Evolutionary conservation across 2,888 invertebrate genomes (phyloP).

Genomic region (Drosophila emarginata): DNA sequence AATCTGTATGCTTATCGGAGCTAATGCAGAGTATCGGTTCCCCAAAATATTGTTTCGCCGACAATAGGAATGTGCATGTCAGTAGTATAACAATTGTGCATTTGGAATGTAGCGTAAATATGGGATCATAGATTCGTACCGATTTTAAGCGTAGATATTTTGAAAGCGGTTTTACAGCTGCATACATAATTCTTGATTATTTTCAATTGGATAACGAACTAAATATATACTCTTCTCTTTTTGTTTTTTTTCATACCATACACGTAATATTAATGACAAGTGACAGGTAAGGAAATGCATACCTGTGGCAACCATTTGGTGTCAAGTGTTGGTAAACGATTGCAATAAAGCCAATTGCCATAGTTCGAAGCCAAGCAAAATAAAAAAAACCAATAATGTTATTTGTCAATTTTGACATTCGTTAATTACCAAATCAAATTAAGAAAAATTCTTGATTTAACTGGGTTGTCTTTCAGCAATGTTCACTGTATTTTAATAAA

Average conservation of each 20-base stretch:
- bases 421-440: too few species aligned
- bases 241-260: neutral
- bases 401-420: too few species aligned
- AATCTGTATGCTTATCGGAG: slow-evolving; percentile 84
- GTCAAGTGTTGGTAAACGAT: neutral
- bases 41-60: slow-evolving; percentile 92
- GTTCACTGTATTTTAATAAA: too few species aligned
- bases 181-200: slow-evolving; percentile 83
- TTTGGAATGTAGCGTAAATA: slow-evolving; percentile 89
- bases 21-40: slow-evolving; percentile 91
- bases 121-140: slow-evolving; percentile 88
- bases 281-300: neutral
- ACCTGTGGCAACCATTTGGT: neutral
- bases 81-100: slow-evolving; percentile 88
- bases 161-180: slow-evolving; percentile 85
- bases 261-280: neutral
- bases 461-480: too few species aligned
- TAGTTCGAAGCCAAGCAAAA: too few species aligned
- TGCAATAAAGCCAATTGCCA: neutral
- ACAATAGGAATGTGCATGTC: slow-evolving; percentile 88
- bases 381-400: too few species aligned
- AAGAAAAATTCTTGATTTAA: too few species aligned
- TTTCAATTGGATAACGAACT: neutral
- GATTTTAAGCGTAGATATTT: slow-evolving; percentile 85
- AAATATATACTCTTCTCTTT: neutral